Evolutionary conservation across 2,888 invertebrate species (phyloP), one percentile per base, ranked within the genome.

Genomic region (Diplolepis rosae): DNA sequence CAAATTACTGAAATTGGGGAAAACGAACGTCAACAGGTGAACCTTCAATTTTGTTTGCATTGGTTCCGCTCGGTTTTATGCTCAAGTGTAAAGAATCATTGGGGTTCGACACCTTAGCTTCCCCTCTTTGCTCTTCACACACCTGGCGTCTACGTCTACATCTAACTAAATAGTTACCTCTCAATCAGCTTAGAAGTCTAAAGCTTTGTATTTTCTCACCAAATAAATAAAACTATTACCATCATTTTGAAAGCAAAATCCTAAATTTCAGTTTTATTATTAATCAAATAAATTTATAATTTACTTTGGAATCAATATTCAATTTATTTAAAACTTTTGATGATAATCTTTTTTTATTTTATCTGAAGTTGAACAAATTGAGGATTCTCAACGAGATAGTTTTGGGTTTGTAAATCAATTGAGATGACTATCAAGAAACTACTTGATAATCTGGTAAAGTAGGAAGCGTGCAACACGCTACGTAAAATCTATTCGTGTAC

Each of bases 1-100:
- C 61, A 61, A 61, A 61, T 61, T 35, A 61, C 61, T 61, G 35
- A 61, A 61, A 61, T 61, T 56, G 32, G 61, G 24, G 56, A 39
- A 56, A 61, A 39, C 39, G 22, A 56, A 32, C 18, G 61, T 61
- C 61, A 61, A 61, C 39, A 61, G 61, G 61, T 35, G 22, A 39
- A 39, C 35, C 35, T 32, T 35, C 61, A 24, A 61, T 61, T 61
- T 39, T 61, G 61, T 35, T 61, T 61, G 61, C 61, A 35, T 61
- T 61, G 24, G 61, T 61, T 61, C 7, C 61, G 39, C 61, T 35
- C 5, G 61, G 61, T 61, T 61, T 61, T 61, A 35, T 61, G 13
- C 35, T 61, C 35, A 61, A 35, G 61, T 61, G 61, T 39, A 24
- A 61, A 61, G 35, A 35, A 61, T 61, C 61, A 61, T 24, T 24